A percentile compares a stretch with the other conserved stretches of the same genome.
phyloP scores from a whole-genome alignment of 2,113 vertebrate genomes.

The Galemys pyrenaicus region DNA sequence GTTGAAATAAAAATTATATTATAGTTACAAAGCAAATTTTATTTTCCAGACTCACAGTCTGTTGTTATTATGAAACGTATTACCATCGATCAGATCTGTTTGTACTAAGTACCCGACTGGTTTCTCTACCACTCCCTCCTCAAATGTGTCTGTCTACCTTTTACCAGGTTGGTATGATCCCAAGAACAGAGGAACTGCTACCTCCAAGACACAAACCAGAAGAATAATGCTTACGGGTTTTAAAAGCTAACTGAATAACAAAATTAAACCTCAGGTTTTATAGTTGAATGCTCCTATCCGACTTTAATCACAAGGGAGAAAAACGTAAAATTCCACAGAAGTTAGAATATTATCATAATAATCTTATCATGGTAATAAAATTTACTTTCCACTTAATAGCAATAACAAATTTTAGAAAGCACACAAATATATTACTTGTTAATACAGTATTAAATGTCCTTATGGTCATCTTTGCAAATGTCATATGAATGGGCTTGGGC shows the following conservation, averaged over 20 bases:
- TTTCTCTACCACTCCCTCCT: background rate
- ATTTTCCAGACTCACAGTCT: background rate
- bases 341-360: constrained; percentile 44
- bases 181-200: background rate
- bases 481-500: background rate
- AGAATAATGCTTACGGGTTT: background rate
- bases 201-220: background rate
- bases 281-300: background rate
- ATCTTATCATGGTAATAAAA: constrained; percentile 49
- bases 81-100: background rate
- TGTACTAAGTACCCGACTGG: background rate
- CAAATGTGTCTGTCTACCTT: background rate
- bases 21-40: constrained; percentile 4
- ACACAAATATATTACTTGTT: background rate
- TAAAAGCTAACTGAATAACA: constrained; percentile 18
- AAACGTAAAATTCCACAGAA: constrained; percentile 10
- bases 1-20: background rate
- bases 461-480: constrained; percentile 33
- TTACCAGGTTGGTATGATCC: background rate
- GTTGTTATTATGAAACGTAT: background rate
- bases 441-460: constrained; percentile 41
- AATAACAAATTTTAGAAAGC: constrained; percentile 12
- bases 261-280: constrained; percentile 23
- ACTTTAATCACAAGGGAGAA: constrained; percentile 4
- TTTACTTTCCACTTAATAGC: constrained; percentile 26